Evolutionary conservation across 2,113 vertebrate genomes (phyloP).

Genomic region (Trogon surrucura): DNA sequence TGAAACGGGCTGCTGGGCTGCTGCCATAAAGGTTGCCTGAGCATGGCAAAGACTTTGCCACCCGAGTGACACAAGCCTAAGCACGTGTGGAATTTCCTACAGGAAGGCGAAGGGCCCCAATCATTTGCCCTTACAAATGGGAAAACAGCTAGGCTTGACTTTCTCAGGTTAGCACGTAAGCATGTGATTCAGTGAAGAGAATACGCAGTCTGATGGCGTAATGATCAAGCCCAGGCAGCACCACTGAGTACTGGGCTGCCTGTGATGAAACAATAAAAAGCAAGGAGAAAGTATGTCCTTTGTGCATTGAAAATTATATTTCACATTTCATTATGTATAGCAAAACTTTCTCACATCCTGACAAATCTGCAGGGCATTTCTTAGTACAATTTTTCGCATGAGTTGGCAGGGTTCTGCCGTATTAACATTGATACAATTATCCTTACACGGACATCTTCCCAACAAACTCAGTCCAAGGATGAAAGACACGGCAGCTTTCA

Average conservation of each 20-base stretch:
- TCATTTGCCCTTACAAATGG: not conserved
- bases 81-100: not conserved
- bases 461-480: not conserved
- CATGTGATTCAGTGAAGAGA: fast-evolving
- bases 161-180: not conserved
- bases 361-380: slow-evolving; percentile 28
- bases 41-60: not conserved
- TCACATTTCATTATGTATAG: not conserved
- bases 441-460: not conserved
- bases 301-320: not conserved
- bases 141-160: not conserved
- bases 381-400: not conserved
- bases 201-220: fast-evolving
- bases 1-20: not conserved
- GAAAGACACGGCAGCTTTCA: slow-evolving; percentile 4
- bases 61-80: not conserved
- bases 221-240: not conserved
- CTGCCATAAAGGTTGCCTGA: fast-evolving
- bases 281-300: not conserved
- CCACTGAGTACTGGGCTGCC: not conserved
- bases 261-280: not conserved
- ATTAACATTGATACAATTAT: not conserved
- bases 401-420: not conserved
- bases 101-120: not conserved
- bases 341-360: not conserved